Conservation (phyloP, 2,888 invertebrate genomes). For the Graphium colonna region DNA sequence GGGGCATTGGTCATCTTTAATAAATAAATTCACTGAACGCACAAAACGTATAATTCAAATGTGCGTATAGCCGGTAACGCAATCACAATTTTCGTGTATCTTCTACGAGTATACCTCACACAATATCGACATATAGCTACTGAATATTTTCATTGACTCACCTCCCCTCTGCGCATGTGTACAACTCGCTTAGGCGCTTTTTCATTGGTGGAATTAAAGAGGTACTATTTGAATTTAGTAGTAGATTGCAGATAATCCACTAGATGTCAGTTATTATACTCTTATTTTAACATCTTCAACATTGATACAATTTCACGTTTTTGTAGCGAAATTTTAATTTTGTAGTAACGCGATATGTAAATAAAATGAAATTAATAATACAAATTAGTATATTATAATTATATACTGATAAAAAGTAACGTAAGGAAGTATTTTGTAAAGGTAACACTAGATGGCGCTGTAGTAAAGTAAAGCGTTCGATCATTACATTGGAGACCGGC, state of each 20-base stretch:
- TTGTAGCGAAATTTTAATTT: not conserved
- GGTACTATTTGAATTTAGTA: not conserved
- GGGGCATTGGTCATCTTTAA: constrained; percentile 84
- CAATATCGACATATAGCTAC: constrained; percentile 34
- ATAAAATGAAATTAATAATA: no score
- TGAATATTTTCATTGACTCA: constrained; percentile 54
- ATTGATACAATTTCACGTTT: not conserved
- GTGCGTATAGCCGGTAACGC: constrained; percentile 55
- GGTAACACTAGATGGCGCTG: constrained; percentile 27
- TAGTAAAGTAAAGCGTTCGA: constrained; percentile 37
- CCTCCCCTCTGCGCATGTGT: constrained; percentile 71
- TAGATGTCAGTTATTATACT: constrained; percentile 36
- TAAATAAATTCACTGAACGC: constrained; percentile 52
- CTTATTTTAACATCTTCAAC: not conserved
- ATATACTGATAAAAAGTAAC: not conserved
- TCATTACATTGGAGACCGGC: constrained; percentile 46
- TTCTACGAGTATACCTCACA: constrained; percentile 27
- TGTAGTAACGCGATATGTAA: no score
- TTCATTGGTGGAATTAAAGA: constrained; percentile 36
- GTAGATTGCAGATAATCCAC: not conserved
- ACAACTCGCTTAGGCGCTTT: constrained; percentile 42
- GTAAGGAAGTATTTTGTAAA: not conserved
- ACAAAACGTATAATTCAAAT: constrained; percentile 50
- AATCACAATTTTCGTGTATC: constrained; percentile 44
- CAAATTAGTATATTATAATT: no score